A percentile compares a stretch with the other conserved stretches of the same genome.
These are phyloP conservation scores for Porites lutea DNA, from an alignment of 64 coral and sea anemone species.

Conservation along the genomic window DNA sequence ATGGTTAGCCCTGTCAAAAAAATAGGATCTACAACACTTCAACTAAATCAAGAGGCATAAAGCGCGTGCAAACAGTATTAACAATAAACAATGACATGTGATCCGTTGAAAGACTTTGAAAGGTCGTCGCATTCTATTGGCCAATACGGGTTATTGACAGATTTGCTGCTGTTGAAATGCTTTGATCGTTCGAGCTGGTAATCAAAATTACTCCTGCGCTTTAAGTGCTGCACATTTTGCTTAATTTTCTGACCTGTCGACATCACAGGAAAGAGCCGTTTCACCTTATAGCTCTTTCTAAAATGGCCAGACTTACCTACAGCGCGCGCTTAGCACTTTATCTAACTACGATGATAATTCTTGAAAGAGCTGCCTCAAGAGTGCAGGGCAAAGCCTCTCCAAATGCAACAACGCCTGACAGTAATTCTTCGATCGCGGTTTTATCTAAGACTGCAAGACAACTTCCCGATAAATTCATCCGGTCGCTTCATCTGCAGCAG, in stretches of 20 bases:
- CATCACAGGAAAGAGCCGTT: not conserved
- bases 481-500: not conserved
- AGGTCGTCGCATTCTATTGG: constrained; percentile 33
- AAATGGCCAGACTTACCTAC: constrained; percentile 52
- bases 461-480: not conserved
- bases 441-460: not conserved
- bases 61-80: constrained; percentile 5
- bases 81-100: constrained; percentile 56
- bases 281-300: constrained; percentile 4
- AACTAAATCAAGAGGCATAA: not conserved
- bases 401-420: constrained; percentile 13
- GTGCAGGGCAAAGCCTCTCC: not conserved
- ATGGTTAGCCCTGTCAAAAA: constrained; percentile 47
- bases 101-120: constrained; percentile 46
- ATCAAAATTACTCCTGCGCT: constrained; percentile 31
- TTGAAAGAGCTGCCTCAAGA: constrained; percentile 17
- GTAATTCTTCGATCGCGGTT: not conserved
- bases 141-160: constrained; percentile 11
- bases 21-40: constrained; percentile 2
- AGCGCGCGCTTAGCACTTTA: constrained; percentile 16
- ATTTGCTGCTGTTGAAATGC: constrained; percentile 7
- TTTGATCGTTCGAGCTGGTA: constrained; percentile 42
- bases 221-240: constrained; percentile 35
- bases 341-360: constrained; percentile 50
- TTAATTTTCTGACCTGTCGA: constrained; percentile 4